phyloP scores from a whole-genome alignment of 2,888 invertebrate species.

The Drosophila sordidula region DNA sequence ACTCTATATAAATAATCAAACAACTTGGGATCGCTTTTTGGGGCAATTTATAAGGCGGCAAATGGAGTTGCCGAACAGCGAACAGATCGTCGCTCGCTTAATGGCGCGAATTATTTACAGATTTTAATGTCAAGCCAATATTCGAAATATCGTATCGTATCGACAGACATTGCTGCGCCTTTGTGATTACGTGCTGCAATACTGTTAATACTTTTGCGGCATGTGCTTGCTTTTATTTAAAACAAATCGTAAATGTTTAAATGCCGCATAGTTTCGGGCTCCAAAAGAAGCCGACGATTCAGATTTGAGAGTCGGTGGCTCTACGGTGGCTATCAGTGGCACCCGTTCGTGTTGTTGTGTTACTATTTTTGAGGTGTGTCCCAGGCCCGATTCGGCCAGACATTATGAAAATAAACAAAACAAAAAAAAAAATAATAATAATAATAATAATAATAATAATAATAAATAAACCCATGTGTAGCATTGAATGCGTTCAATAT shows the following conservation, averaged over 20 bases:
- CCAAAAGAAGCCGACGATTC: conserved; percentile 55
- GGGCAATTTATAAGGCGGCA: conserved; percentile 46
- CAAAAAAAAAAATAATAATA: conserved; percentile 15
- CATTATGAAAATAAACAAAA: conserved; percentile 72
- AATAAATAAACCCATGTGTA: conserved; percentile 41
- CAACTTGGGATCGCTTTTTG: conserved; percentile 37
- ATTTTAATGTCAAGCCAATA: conserved; percentile 66
- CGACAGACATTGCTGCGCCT: conserved; percentile 60
- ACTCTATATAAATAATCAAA: conserved; percentile 52
- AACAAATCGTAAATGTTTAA: conserved; percentile 75
- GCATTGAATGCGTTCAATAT: conserved; percentile 73
- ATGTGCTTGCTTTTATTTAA: conserved; percentile 71
- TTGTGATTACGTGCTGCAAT: conserved; percentile 60
- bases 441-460: conserved; percentile 21
- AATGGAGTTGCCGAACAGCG: conserved; percentile 36
- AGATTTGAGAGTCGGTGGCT: conserved; percentile 42
- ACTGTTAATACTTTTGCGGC: conserved; percentile 50
- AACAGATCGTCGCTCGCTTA: conserved; percentile 72
- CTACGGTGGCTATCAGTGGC: conserved; percentile 75
- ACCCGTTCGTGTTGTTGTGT: conserved; percentile 43
- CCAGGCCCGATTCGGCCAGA: conserved; percentile 44
- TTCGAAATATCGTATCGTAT: conserved; percentile 25
- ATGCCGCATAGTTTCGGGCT: conserved; percentile 65
- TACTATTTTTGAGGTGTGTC: conserved; percentile 70
- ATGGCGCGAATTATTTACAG: conserved; percentile 77